Evolutionary conservation across 2,888 invertebrate species (phyloP).

Genomic region (Megastigmus dorsalis): DNA sequence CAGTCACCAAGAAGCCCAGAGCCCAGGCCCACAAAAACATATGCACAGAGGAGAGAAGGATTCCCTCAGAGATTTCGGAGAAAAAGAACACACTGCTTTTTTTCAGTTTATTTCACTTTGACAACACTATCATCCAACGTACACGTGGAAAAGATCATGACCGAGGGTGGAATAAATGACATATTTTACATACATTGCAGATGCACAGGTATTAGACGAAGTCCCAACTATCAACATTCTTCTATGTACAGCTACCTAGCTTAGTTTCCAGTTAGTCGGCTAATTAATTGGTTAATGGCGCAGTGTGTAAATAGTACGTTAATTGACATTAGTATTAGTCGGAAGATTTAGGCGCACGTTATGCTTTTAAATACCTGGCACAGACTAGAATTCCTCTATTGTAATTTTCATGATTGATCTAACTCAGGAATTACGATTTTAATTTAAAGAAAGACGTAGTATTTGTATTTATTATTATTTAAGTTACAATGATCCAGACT

Average conservation of each 20-base stretch:
- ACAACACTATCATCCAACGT: not conserved
- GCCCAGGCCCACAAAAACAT: slow-evolving; percentile 41
- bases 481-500: too few species aligned
- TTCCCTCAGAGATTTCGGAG: slow-evolving; percentile 39
- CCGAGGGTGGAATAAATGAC: not conserved
- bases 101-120: not conserved
- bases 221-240: not conserved
- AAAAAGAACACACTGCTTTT: slow-evolving; percentile 3
- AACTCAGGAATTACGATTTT: too few species aligned
- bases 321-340: slow-evolving; percentile 50
- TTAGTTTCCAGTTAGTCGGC: slow-evolving; percentile 41
- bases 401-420: not conserved
- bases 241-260: not conserved
- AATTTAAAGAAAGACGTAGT: too few species aligned
- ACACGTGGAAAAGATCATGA: not conserved
- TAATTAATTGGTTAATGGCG: slow-evolving; percentile 42
- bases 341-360: slow-evolving; percentile 22
- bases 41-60: slow-evolving; percentile 32
- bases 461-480: too few species aligned
- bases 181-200: not conserved
- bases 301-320: slow-evolving; percentile 34
- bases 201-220: not conserved
- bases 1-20: slow-evolving; percentile 54
- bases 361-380: slow-evolving; percentile 15
- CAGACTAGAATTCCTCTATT: slow-evolving; percentile 31